Evolutionary conservation across 2,888 invertebrate species (phyloP).

Genomic region (Rhamphomyia laevipes): DNA sequence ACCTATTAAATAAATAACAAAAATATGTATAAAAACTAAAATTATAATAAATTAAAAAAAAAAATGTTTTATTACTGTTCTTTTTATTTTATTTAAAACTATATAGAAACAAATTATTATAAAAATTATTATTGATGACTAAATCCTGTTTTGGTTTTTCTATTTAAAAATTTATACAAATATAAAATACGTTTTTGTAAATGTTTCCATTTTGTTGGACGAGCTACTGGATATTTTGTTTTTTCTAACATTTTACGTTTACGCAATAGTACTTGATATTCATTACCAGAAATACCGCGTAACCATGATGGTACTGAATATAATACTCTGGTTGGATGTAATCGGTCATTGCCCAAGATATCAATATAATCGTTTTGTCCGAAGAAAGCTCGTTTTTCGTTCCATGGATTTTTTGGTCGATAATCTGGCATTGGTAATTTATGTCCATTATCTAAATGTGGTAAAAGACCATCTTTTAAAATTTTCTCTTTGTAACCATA

Average conservation of each 20-base stretch:
- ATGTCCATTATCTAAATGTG: slow-evolving; percentile 46
- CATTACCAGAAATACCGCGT: slow-evolving; percentile 75
- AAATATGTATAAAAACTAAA: background rate
- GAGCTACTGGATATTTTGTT: slow-evolving; percentile 45
- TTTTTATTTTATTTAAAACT: background rate
- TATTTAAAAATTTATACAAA: slow-evolving; percentile 66
- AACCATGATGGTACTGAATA: slow-evolving; percentile 85
- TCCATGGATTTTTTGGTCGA: slow-evolving; percentile 63
- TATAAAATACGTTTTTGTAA: slow-evolving; percentile 60
- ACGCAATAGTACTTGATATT: slow-evolving; percentile 58
- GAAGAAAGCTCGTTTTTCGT: slow-evolving; percentile 64
- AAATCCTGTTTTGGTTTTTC: slow-evolving; percentile 61
- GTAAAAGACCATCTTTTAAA: slow-evolving; percentile 54
- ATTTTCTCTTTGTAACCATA: slow-evolving; percentile 54
- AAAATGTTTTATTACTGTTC: too few species aligned
- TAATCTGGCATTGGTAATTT: slow-evolving; percentile 56
- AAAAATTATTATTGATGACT: slow-evolving; percentile 24
- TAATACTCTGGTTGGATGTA: slow-evolving; percentile 73
- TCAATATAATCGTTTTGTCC: slow-evolving; percentile 98
- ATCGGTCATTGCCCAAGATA: slow-evolving; percentile 72
- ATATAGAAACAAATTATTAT: background rate
- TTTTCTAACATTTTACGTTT: slow-evolving; percentile 54
- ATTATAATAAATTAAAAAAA: background rate
- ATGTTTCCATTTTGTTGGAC: slow-evolving; percentile 70
- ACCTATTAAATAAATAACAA: background rate